A percentile compares a stretch with the other conserved stretches of the same genome.
Conservation (phyloP, 2,113 vertebrate species). For the Peromyscus leucopus region DNA sequence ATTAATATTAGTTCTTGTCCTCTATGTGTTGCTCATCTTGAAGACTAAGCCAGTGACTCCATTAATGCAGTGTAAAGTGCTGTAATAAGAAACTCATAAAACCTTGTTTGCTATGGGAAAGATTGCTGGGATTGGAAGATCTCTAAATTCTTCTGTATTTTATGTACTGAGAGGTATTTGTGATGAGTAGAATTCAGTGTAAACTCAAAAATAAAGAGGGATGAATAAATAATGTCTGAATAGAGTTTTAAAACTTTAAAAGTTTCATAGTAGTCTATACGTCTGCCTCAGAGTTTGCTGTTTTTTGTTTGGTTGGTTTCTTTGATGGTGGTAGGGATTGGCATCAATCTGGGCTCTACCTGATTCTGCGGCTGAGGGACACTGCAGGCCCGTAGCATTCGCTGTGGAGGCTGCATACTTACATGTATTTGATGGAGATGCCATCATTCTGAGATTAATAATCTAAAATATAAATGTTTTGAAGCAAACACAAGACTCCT, state of each 20-base stretch:
- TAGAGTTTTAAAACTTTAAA: not conserved
- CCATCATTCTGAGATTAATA: not conserved
- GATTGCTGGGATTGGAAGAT: slow-evolving; percentile 34
- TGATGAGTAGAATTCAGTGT: slow-evolving; percentile 1
- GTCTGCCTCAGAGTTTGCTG: not conserved
- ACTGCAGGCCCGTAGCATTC: not conserved
- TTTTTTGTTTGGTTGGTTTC: not conserved
- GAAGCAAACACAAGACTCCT: not conserved
- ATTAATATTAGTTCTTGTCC: not conserved
- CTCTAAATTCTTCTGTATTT: not conserved
- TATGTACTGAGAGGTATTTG: not conserved
- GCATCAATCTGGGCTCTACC: not conserved
- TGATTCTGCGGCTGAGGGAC: not conserved
- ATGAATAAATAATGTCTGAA: not conserved
- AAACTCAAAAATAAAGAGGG: not conserved
- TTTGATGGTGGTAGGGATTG: not conserved
- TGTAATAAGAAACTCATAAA: not conserved
- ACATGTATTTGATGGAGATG: not conserved
- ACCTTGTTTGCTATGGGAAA: not conserved
- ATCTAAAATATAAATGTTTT: not conserved
- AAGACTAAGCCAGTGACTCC: slow-evolving; percentile 21
- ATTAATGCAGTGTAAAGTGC: slow-evolving; percentile 9
- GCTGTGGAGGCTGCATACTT: not conserved
- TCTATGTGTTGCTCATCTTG: not conserved
- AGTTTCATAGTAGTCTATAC: not conserved